These are phyloP conservation scores for Pseudorasbora parva DNA, from an alignment of 2,113 vertebrate genomes.

Conservation along the genomic window DNA sequence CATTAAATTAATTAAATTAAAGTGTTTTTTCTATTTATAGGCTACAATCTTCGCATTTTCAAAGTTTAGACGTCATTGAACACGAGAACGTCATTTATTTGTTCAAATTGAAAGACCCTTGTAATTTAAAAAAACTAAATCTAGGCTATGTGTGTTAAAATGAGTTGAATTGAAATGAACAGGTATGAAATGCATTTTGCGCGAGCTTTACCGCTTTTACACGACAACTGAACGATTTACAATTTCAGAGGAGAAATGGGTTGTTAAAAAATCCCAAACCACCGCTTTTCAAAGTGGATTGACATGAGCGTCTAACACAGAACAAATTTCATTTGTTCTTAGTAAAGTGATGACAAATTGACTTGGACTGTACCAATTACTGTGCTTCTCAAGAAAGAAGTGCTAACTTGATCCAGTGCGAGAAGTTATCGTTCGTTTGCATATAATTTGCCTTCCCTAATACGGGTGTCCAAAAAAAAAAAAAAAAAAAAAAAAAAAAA, in stretches of 20 bases:
- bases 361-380: constrained; percentile 19
- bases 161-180: neutral
- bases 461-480: neutral
- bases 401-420: constrained; percentile 19
- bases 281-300: neutral
- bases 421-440: constrained; percentile 4
- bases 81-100: neutral
- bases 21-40: neutral
- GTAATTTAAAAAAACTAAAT: neutral
- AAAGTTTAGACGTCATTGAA: neutral
- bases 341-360: constrained; percentile 37
- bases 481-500: too few species aligned
- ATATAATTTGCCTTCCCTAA: neutral
- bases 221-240: neutral
- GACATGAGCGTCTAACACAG: neutral
- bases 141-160: neutral
- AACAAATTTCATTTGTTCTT: constrained; percentile 1
- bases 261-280: neutral
- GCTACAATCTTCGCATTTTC: neutral
- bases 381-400: constrained; percentile 1
- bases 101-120: neutral
- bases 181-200: neutral
- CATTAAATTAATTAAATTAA: neutral
- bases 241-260: neutral
- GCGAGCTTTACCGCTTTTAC: neutral